These are phyloP conservation scores for Mesochorus sp. DNA, from an alignment of 2,888 invertebrate species.

Conservation along the genomic window DNA sequence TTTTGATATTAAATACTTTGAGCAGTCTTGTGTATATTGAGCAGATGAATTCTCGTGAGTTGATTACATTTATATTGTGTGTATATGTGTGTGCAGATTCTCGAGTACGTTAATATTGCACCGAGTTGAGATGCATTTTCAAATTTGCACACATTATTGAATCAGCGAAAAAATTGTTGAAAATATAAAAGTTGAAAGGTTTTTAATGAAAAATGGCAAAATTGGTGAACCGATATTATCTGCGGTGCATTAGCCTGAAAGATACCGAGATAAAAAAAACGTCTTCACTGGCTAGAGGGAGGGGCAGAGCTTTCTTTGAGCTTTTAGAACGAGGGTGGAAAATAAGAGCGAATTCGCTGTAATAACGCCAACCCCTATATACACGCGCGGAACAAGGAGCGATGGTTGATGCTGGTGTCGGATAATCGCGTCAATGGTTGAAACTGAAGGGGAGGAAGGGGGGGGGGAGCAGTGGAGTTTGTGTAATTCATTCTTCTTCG, in stretches of 20 bases:
- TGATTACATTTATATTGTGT: too few species aligned
- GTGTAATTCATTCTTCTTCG: constrained; percentile 52
- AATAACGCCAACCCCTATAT: constrained; percentile 25
- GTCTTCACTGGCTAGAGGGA: too few species aligned
- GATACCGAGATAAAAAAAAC: too few species aligned
- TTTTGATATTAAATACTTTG: constrained; percentile 7
- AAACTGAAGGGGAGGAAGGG: constrained; percentile 32
- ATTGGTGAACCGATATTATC: too few species aligned
- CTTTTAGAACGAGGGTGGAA: background rate
- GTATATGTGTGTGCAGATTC: too few species aligned
- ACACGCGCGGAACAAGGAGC: constrained; percentile 15
- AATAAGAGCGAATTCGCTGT: constrained; percentile 1
- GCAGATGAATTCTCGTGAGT: background rate
- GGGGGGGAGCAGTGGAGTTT: background rate
- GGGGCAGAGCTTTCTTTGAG: constrained; percentile 7
- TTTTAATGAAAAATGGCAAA: too few species aligned
- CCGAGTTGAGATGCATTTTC: background rate
- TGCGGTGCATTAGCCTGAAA: too few species aligned
- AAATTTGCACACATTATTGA: too few species aligned
- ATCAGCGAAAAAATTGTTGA: too few species aligned
- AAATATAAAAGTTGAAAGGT: too few species aligned
- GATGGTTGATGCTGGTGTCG: constrained; percentile 41
- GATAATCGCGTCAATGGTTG: constrained; percentile 47
- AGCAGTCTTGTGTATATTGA: too few species aligned
- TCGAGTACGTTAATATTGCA: background rate